Conservation (phyloP, 2,888 invertebrate genomes). For the Theodoxus fluviatilis region DNA sequence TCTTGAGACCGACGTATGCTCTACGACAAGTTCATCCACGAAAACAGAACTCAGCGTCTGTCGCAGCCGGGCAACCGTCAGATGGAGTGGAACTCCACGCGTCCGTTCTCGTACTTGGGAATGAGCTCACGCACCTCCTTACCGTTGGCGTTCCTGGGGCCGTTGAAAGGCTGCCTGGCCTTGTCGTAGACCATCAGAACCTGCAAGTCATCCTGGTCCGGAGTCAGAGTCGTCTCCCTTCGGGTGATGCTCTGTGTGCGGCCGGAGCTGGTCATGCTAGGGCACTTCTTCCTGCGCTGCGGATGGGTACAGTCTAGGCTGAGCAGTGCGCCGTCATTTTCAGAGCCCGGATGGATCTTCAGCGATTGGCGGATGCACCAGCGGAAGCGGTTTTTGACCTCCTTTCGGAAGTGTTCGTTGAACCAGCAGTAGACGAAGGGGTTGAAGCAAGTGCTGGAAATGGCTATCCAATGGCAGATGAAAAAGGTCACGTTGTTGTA, state of each 20-base stretch:
- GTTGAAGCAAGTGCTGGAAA: constrained; percentile 67
- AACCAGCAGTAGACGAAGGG: constrained; percentile 68
- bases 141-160: background rate
- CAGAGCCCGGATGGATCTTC: background rate
- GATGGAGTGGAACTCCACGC: constrained; percentile 25
- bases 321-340: too few species aligned
- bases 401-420: constrained; percentile 66
- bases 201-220: constrained; percentile 24
- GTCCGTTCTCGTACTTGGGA: constrained; percentile 22
- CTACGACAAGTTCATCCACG: too few species aligned
- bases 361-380: constrained; percentile 42
- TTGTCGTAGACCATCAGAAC: constrained; percentile 15
- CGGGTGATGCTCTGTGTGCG: constrained; percentile 16
- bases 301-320: too few species aligned
- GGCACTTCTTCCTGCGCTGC: too few species aligned
- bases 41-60: constrained; percentile 7
- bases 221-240: constrained; percentile 22
- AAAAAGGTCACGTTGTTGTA: constrained; percentile 62
- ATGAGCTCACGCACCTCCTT: constrained; percentile 23
- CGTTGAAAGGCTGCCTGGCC: background rate
- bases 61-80: constrained; percentile 19
- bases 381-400: constrained; percentile 54
- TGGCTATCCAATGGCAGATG: constrained; percentile 67
- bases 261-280: constrained; percentile 20
- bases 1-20: too few species aligned